phyloP scores from a whole-genome alignment of 1,140 invertebrate genomes.

The Pogonognathellus flavescens region DNA sequence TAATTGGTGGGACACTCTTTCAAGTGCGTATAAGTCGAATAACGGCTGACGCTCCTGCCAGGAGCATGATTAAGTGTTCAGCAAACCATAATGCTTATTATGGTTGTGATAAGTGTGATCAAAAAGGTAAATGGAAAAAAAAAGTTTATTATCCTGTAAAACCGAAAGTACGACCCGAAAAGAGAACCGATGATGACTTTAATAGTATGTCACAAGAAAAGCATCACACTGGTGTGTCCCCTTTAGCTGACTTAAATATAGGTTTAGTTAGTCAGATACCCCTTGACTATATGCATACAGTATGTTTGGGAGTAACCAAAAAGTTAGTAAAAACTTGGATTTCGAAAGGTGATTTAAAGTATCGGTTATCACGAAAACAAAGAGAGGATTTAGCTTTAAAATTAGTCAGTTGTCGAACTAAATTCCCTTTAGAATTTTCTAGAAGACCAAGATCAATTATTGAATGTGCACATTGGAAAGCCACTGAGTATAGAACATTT shows the following conservation, averaged over 20 bases:
- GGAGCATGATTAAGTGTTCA: constrained; percentile 38
- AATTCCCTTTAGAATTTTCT: constrained; percentile 57
- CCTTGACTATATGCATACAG: constrained; percentile 66
- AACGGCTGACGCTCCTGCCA: constrained; percentile 49
- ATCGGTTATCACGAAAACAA: constrained; percentile 16
- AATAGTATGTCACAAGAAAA: neutral
- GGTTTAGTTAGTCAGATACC: constrained; percentile 64
- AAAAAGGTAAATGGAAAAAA: constrained; percentile 28
- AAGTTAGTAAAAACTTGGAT: constrained; percentile 58
- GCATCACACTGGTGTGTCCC: constrained; percentile 54
- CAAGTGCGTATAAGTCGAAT: neutral
- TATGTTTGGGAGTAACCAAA: constrained; percentile 62
- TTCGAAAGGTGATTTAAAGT: constrained; percentile 4
- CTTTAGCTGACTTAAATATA: constrained; percentile 55
- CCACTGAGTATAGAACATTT: constrained; percentile 62
- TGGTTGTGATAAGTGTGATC: constrained; percentile 50
- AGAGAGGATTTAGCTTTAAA: constrained; percentile 40
- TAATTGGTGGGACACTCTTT: neutral
- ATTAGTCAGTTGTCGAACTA: constrained; percentile 11
- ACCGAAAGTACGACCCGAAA: neutral
- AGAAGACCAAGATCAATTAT: constrained; percentile 55
- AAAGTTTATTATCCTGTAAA: constrained; percentile 31
- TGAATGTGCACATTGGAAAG: constrained; percentile 59
- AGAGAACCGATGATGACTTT: constrained; percentile 54
- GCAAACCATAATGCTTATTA: constrained; percentile 39